Percentiles rank a stretch among this genome's conserved stretches.
Evolutionary conservation across 2,113 vertebrate genomes (phyloP).

Genomic region (Craseonycteris thonglongyai): DNA sequence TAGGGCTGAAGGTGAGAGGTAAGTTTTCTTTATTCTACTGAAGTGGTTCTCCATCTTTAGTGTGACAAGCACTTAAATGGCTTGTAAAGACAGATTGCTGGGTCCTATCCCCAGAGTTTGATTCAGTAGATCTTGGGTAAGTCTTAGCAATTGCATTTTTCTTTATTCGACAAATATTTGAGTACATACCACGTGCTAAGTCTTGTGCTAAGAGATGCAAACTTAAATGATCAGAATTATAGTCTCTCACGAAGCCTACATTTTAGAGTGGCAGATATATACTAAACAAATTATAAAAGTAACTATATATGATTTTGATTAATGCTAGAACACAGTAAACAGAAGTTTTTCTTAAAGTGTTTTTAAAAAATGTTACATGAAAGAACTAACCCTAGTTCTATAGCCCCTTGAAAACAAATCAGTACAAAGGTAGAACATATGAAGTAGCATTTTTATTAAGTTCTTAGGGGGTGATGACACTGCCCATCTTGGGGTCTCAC

Average conservation of each 20-base stretch:
- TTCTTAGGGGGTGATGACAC: background rate
- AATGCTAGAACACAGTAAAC: conserved; percentile 1
- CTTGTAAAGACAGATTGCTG: background rate
- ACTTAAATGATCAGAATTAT: background rate
- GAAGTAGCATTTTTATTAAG: background rate
- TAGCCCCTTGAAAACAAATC: background rate
- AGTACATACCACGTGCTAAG: background rate
- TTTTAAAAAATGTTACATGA: background rate
- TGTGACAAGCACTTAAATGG: background rate
- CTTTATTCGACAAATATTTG: conserved; percentile 7
- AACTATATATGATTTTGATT: conserved; percentile 23
- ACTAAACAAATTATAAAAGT: conserved; percentile 39
- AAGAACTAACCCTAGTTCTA: conserved; percentile 5
- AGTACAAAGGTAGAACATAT: background rate
- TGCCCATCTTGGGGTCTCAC: background rate
- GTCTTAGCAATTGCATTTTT: background rate
- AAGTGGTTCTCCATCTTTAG: background rate
- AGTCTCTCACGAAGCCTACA: conserved; percentile 1
- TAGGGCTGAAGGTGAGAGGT: conserved; percentile 3
- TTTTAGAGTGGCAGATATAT: background rate
- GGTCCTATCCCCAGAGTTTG: background rate
- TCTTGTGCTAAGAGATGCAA: background rate
- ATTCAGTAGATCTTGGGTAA: background rate
- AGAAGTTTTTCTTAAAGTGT: conserved; percentile 30
- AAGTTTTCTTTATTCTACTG: background rate